A percentile compares a stretch with the other conserved stretches of the same genome.
phyloP scores from a whole-genome alignment of 1,140 invertebrate genomes.

The Neodiprion lecontei region DNA sequence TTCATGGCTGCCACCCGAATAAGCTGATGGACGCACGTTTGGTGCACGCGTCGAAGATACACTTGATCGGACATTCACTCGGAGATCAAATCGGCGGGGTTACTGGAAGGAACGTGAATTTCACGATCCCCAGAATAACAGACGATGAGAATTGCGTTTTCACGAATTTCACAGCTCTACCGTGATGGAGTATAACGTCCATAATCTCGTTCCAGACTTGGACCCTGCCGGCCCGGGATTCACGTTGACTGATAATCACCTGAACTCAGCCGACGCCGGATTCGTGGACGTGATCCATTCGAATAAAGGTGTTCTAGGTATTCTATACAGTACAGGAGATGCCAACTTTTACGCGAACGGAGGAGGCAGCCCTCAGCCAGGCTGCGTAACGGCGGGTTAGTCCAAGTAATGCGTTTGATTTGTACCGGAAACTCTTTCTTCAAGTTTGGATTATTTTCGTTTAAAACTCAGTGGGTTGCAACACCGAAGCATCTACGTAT shows the following conservation, averaged over 20 bases:
- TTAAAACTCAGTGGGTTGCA: no score
- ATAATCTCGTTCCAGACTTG: slow-evolving; percentile 44
- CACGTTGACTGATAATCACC: slow-evolving; percentile 24
- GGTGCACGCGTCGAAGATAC: slow-evolving; percentile 45
- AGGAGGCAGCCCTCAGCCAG: slow-evolving; percentile 67
- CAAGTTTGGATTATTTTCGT: no score
- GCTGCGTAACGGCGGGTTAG: slow-evolving; percentile 54
- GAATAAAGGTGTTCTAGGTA: slow-evolving; percentile 66
- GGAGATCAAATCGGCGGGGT: slow-evolving; percentile 78
- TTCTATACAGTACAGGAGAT: slow-evolving; percentile 61
- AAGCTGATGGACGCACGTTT: no score
- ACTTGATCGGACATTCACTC: slow-evolving; percentile 78
- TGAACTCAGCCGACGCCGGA: slow-evolving; percentile 53
- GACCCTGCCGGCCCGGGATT: slow-evolving; percentile 61
- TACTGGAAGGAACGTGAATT: slow-evolving; percentile 62
- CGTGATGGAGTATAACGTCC: no score
- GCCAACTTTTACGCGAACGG: slow-evolving; percentile 73
- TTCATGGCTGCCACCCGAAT: no score
- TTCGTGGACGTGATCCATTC: slow-evolving; percentile 71
- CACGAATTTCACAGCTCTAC: no score
- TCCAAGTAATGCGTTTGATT: no score
- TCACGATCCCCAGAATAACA: slow-evolving; percentile 46
- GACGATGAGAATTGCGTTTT: slow-evolving; percentile 32
- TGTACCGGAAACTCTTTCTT: no score
- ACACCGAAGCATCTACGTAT: no score